Evolutionary conservation across 2,888 invertebrate genomes (phyloP), one percentile per base, ranked within the genome.

Genomic region (Phyto melanocephala): DNA sequence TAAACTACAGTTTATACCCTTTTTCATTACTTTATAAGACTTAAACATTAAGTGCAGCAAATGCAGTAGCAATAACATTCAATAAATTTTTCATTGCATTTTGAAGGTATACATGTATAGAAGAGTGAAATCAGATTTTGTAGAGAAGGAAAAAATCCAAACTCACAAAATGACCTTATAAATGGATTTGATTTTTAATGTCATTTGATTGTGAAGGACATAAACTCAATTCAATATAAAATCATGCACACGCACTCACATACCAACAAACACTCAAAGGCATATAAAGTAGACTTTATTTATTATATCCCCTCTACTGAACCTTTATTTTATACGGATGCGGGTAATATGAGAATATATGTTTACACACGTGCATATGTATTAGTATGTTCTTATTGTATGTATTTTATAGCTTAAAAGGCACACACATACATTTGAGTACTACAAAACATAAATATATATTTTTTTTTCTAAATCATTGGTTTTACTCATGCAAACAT

Each of bases 131-230:
- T 20, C 37, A 58, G 13, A 58, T 40, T 60, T 60, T 40, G 22
- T 60, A 22, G 22, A 35, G 20, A 37, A 40, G 40, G 40, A 17
- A 22, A 60, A 60, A 40, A 37, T 5, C 20, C 42, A 47, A 22
- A 58, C 58, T 58, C 28, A 62, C 35, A 10, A 62, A 70, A 78
- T 63, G 60, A 62, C 60, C 77, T 77, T 70, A 35, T 45, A 70
- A 62, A 47, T 17, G 63, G 24, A 70, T 78, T 70, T 70, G 62
- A 70, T 45, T 78, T 63, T 70, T 70, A 77, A 70, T 62, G 56
- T 17, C 62, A 63, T 70, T 72, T 62, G 60, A 47, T 60, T 60
- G 60, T 50, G 24, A 72, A 72, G 60, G 62, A 52, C 50, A 58
- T 37, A 37, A 72, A 50, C 1, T 15, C n/a, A 17, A 17, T 35